A percentile compares a stretch with the other conserved stretches of the same genome.
Conservation (phyloP, 35 echinoderm and acorn worm species). For the Hemicentrotus pulcherrimus region DNA sequence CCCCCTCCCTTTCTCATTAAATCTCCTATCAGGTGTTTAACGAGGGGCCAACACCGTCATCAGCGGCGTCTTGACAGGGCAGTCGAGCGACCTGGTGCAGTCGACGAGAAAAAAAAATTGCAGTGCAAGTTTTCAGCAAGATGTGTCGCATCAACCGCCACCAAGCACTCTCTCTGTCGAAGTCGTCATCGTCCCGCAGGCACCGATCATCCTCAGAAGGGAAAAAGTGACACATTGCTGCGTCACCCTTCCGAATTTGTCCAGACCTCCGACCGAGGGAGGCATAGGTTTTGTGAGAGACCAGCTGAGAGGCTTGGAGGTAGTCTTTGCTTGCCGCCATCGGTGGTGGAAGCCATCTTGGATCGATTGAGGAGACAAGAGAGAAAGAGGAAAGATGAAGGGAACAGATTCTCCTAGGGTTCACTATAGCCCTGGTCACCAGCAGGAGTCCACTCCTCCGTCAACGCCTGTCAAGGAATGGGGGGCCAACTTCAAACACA, state of each 20-base stretch:
- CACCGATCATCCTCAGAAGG: not conserved
- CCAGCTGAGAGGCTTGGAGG: not conserved
- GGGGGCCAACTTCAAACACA: conserved; percentile 47
- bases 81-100: not conserved
- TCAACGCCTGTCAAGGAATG: conserved; percentile 25
- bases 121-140: not conserved
- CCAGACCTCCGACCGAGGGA: not conserved
- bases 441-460: conserved; percentile 21
- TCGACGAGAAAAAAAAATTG: not conserved
- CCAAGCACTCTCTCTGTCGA: not conserved
- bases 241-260: conserved; percentile 27
- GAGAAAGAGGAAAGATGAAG: conserved; percentile 23
- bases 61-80: not conserved
- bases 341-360: not conserved
- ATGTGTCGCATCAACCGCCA: not conserved
- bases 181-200: not conserved
- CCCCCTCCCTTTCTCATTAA: not conserved
- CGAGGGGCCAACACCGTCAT: not conserved
- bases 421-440: conserved; percentile 28
- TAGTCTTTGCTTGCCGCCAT: not conserved
- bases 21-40: not conserved
- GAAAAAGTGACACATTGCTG: conserved; percentile 20
- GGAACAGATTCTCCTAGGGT: conserved; percentile 1
- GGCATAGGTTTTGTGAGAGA: not conserved
- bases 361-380: not conserved